Base-by-base conservation (phyloP, 2,797 vertebrate species). In the Cirrhinus molitorella region DNA sequence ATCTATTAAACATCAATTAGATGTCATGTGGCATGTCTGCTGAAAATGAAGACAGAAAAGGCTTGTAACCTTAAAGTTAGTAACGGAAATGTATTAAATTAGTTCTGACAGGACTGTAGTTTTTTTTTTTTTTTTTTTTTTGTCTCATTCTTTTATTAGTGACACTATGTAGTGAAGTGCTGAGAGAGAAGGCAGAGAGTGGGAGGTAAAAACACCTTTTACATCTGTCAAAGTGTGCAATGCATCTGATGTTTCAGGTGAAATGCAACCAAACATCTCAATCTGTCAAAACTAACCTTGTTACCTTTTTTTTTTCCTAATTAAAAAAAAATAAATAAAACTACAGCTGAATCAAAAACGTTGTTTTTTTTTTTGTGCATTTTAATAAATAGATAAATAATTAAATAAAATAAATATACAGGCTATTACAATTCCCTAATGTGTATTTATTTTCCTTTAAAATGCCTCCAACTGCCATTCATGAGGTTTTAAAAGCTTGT, bases 231-330 rank as follows among this genome's bases (percentile, higher is more conserved):
- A 77, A 77, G 45, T 78, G 65, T 65, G 23, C 57, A 77, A 47
- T 43, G 13, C 47, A 80, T 76, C 79, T 65, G 66, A 82, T 73
- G 74, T 72, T 78, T 55, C 13, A 68, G 67, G 84, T 37, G 59
- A 79, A 79, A 79, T 21, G 45, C 51, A 55, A 79, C 12, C 34
- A 65, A 65, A 66, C 68, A 57, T 83, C 59, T 79, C 43, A 40
- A 79, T 37, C 53, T 83, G 45, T 83, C 59, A 85, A 85, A 85
- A 78, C 7, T 70, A 57, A 67, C 67, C 61, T 53, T 67, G 6
- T 28, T 23, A 45, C 14, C 47, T 0, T 43, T 43, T 21, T 7
- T 5, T 55, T 9, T 66, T 19, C 5, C 31, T 4, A 34, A 34
- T 34, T 34, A 34, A 34, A 34, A 76, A 77, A 63, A 75, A n/a